Percentiles rank a stretch among this genome's conserved stretches.
Conservation (phyloP, 2,888 invertebrate species). For the Acronicta alni region DNA sequence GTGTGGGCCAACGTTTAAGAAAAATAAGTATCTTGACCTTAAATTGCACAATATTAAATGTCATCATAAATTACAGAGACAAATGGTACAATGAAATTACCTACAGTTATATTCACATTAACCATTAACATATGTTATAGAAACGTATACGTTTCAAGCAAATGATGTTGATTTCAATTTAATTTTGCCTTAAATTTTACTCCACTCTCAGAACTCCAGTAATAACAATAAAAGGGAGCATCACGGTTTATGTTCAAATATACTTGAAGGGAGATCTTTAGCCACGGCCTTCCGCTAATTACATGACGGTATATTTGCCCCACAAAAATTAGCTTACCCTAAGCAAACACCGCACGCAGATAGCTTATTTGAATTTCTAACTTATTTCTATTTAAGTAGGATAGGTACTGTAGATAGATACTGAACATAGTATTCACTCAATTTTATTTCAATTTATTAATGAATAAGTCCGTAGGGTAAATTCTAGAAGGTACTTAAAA, state of each 20-base stretch:
- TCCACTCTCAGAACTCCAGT: conserved; percentile 41
- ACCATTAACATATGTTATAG: neutral
- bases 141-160: conserved; percentile 7
- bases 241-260: conserved; percentile 63
- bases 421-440: no score
- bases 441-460: no score
- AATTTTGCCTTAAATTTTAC: conserved; percentile 36
- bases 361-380: neutral
- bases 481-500: no score
- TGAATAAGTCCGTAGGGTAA: no score
- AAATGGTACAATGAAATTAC: neutral
- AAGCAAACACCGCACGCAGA: conserved; percentile 8
- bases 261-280: conserved; percentile 59
- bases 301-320: conserved; percentile 56
- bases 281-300: conserved; percentile 61
- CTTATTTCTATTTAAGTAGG: neutral
- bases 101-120: neutral
- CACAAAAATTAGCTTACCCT: conserved; percentile 50
- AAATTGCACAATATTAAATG: neutral
- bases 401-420: no score
- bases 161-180: conserved; percentile 43
- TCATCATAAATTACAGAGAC: neutral
- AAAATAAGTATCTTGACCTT: neutral
- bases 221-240: conserved; percentile 71
- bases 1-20: no score